Evolutionary conservation across 2,113 vertebrate genomes (phyloP), one percentile per base, ranked within the genome.

Genomic region (Centrocercus urophasianus): DNA sequence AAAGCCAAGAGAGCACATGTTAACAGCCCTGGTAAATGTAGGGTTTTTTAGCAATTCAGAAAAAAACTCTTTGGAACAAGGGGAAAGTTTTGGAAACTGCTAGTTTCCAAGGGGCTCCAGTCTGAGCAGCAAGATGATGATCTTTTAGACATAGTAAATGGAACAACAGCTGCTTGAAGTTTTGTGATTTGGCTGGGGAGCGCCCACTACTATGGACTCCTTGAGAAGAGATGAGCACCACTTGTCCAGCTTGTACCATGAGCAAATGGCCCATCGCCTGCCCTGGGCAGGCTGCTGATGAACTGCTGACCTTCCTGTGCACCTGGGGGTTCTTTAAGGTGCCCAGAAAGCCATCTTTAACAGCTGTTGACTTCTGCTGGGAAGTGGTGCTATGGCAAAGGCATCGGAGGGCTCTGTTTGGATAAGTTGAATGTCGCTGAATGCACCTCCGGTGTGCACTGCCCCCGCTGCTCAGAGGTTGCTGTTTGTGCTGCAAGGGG

Each of bases 111-210:
- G 57, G 54, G 22, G 19, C 48, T 57, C 59, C 59, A 36, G 30
- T 25, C n/a, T 30, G 21, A 36, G 63, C 22, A 40, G n/a, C 25
- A 54, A 30, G 61, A 54, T 0, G 1, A 57, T 57, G 56, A 45
- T 6, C 57, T 75, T 93, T 22, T 17, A 36, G 77, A 8, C 4
- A 42, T 8, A 27, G 20, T 8, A 42, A 65, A 67, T 38, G 25
- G 21, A 38, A 54, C 59, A 77, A 8, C 28, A 47, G 13, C 50
- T 34, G 22, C 40, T 47, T 65, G 34, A 84, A 47, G 19, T 85
- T 60, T n/a, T n/a, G 56, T 11, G 32, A 27, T 13, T n/a, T 9
- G 0, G 13, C 21, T 42, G 5, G 15, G 22, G 0, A 0, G 27
- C 56, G 48, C 11, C 40, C 14, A 2, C 83, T 19, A 4, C 28